Base-by-base conservation (phyloP, 1,140 invertebrate genomes). In the Whitmania pigra region DNA sequence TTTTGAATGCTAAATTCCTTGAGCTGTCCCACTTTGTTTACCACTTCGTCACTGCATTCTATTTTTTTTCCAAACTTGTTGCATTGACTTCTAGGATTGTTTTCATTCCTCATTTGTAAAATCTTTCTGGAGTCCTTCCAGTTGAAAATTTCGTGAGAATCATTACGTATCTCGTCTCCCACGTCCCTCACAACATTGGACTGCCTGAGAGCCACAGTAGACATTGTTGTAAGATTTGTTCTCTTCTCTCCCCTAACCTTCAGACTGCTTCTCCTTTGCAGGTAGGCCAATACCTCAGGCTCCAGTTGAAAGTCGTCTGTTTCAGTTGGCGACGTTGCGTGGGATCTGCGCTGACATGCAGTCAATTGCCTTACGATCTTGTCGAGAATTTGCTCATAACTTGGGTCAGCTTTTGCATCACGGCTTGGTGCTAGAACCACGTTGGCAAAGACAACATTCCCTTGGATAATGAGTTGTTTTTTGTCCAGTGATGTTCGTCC, bases 111-210 rank as follows among this genome's bases (percentile, higher is more conserved):
- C 57, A 63, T 63, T 63, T 18, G 7, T 2, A 63, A 25, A 31
- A 63, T 13, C 9, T 63, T 63, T 22, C 57, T 63, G 57, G 29
- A 63, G 18, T 63, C 57, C 18, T 63, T 63, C 29, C 22, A 63
- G 22, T 22, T 63, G 22, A 63, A 13, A 25, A 63, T 63, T 22
- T 63, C 57, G 15, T 63, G 29, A 20, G 22, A 2, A 63, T 31
- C 57, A 63, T 31, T 31, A 7, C 11, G 2, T n/a, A 63, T 63
- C 11, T 63, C 29, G 9, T 63, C 18, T 0, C 29, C 57, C 22
- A 63, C 57, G 22, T 63, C 57, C 57, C 57, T 63, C 11, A 63
- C 22, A 31, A 63, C 57, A 63, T 6, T n/a, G 11, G 57, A 63
- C 20, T 63, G 57, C 29, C 57, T 63, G 29, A 25, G 29, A 31